phyloP scores from a whole-genome alignment of 2,797 vertebrate genomes.

The Epinephelus awoara region DNA sequence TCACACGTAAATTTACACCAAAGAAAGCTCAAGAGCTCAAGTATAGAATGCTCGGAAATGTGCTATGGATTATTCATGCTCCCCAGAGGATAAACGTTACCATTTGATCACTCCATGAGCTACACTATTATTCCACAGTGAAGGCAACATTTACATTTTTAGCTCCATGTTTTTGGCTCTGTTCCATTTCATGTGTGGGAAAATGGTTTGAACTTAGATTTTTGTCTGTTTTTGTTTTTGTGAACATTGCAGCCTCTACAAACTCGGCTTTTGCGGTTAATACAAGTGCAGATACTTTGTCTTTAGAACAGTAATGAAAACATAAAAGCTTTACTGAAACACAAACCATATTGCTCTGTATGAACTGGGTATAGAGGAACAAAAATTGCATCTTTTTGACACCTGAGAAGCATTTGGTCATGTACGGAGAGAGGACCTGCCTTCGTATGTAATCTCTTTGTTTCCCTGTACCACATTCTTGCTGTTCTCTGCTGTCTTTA shows the following conservation, averaged over 20 bases:
- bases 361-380: neutral
- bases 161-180: neutral
- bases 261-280: neutral
- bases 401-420: neutral
- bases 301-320: neutral
- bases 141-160: neutral
- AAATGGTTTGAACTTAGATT: neutral
- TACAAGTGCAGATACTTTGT: neutral
- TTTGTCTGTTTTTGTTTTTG: neutral
- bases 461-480: neutral
- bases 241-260: neutral
- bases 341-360: neutral
- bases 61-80: neutral
- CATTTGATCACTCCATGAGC: neutral
- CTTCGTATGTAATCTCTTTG: neutral
- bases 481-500: neutral
- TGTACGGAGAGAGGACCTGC: neutral
- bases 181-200: neutral
- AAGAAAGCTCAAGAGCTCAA: neutral
- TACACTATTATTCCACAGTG: neutral
- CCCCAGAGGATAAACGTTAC: neutral
- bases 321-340: neutral
- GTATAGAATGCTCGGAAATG: neutral
- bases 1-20: too few species aligned
- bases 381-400: neutral